Conservation (phyloP, 2,113 vertebrate species). For the Odocoileus hemionus region DNA sequence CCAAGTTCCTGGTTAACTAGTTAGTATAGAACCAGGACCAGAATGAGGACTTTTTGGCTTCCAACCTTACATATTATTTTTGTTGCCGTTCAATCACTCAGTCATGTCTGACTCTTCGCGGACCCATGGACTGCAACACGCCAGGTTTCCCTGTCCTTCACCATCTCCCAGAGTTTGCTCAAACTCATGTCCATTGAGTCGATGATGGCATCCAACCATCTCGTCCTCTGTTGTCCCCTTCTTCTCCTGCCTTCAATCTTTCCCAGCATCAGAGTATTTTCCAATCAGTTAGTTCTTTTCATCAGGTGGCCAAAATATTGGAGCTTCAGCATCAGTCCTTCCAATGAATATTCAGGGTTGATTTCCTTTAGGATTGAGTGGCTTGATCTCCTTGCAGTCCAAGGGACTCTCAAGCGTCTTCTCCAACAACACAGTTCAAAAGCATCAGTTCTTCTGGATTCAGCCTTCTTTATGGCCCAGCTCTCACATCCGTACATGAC, state of each 20-base stretch:
- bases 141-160: neutral
- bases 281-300: neutral
- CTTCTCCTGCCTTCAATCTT: neutral
- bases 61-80: neutral
- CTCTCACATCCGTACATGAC: neutral
- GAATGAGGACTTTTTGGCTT: neutral
- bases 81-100: neutral
- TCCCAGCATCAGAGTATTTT: neutral
- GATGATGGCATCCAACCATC: neutral
- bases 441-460: neutral
- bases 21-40: neutral
- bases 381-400: neutral
- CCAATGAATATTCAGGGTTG: neutral
- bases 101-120: neutral
- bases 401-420: neutral
- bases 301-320: neutral
- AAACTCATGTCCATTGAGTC: neutral
- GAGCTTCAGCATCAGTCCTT: neutral
- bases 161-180: neutral
- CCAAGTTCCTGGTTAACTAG: neutral
- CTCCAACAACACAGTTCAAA: neutral
- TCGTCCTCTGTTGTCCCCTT: neutral
- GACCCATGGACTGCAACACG: neutral
- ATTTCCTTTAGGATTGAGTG: neutral
- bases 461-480: neutral